A percentile compares a stretch with the other conserved stretches of the same genome.
These are phyloP conservation scores for Lycophotia porphyrea DNA, from an alignment of 2,888 invertebrate species.

Conservation along the genomic window DNA sequence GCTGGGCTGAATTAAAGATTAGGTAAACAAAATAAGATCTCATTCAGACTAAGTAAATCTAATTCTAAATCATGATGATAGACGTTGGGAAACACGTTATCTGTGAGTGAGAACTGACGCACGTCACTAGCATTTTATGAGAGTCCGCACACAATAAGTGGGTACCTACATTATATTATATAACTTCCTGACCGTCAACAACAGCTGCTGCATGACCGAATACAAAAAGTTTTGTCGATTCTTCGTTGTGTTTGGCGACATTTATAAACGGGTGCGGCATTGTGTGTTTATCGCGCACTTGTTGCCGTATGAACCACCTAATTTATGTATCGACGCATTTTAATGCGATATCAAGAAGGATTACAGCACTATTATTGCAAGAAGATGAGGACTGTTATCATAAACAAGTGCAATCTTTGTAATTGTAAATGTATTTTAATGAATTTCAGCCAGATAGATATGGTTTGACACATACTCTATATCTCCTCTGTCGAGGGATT, in stretches of 20 bases:
- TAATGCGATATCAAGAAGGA: conserved; percentile 12
- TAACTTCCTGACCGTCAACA: conserved; percentile 31
- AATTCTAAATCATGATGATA: background rate
- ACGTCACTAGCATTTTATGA: conserved; percentile 26
- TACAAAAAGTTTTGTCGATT: conserved; percentile 12
- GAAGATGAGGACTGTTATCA: conserved; percentile 16
- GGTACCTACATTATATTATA: background rate
- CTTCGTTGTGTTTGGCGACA: conserved; percentile 9
- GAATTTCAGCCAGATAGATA: background rate
- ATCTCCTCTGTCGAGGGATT: background rate
- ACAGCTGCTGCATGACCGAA: background rate
- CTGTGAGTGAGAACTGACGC: conserved; percentile 16
- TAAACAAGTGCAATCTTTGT: conserved; percentile 1
- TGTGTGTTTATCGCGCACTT: conserved; percentile 23
- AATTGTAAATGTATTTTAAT: background rate
- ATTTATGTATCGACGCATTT: background rate
- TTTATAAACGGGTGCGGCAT: conserved; percentile 1
- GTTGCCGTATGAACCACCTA: conserved; percentile 30
- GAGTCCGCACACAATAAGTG: background rate
- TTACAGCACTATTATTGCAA: conserved; percentile 20
- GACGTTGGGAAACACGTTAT: background rate
- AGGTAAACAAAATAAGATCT: background rate
- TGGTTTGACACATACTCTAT: background rate
- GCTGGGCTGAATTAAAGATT: background rate
- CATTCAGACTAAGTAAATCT: too few species aligned